phyloP scores from a whole-genome alignment of 2,113 vertebrate genomes.

The Aramus guarauna region DNA sequence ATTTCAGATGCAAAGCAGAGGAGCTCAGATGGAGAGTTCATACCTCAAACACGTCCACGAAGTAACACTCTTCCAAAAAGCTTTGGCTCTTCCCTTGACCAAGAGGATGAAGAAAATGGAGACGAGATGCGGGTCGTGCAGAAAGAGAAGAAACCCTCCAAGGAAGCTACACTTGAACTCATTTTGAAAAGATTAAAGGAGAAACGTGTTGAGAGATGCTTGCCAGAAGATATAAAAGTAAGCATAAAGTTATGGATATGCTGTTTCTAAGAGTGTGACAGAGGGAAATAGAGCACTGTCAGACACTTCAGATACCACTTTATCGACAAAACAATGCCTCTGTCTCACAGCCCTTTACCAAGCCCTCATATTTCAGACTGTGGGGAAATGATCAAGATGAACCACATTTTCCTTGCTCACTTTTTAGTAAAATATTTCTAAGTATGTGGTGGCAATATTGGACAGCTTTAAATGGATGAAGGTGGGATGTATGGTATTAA shows the following conservation, averaged over 20 bases:
- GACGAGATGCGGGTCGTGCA: conserved; percentile 65
- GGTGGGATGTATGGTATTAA: background rate
- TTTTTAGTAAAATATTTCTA: background rate
- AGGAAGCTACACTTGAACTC: conserved; percentile 89
- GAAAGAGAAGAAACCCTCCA: conserved; percentile 80
- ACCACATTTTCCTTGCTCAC: background rate
- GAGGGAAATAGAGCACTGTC: background rate
- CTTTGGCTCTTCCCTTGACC: conserved; percentile 94
- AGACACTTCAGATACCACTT: background rate
- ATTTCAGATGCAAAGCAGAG: conserved; percentile 90
- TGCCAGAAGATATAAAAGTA: conserved; percentile 94
- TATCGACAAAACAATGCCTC: background rate
- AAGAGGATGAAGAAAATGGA: conserved; percentile 74
- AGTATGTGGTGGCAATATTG: background rate
- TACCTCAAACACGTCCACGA: conserved; percentile 87
- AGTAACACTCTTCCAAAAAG: conserved; percentile 98
- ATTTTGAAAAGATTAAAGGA: conserved; percentile 87
- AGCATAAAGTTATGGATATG: background rate
- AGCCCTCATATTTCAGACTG: background rate
- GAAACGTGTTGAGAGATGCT: conserved; percentile 87
- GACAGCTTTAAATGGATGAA: background rate
- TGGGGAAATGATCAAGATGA: background rate
- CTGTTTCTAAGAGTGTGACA: background rate
- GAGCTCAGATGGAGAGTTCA: conserved; percentile 85
- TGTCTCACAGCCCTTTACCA: background rate